A percentile compares a stretch with the other conserved stretches of the same genome.
These are phyloP conservation scores for Lucilia sericata DNA, from an alignment of 1,140 invertebrate genomes.

Conservation along the genomic window DNA sequence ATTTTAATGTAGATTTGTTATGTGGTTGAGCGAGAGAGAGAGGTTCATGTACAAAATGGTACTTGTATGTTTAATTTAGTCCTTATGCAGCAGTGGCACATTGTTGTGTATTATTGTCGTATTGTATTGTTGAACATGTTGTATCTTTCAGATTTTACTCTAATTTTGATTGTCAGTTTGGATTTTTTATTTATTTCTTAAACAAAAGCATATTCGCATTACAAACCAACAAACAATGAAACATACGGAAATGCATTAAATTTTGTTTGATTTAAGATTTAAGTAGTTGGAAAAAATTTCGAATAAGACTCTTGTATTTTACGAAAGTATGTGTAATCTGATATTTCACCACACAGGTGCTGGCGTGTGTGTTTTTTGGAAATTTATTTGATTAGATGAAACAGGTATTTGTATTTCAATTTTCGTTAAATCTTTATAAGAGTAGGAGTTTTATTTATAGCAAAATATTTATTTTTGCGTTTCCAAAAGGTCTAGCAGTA, in stretches of 20 bases:
- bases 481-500: background rate
- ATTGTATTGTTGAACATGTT: background rate
- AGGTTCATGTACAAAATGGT: background rate
- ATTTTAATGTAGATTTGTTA: background rate
- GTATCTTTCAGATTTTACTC: background rate
- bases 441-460: slow-evolving; percentile 6
- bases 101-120: background rate
- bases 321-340: background rate
- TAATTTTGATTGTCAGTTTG: background rate
- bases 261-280: background rate
- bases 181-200: background rate
- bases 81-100: background rate
- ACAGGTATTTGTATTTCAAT: background rate
- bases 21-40: background rate
- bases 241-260: slow-evolving; percentile 23
- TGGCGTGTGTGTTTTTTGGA: background rate
- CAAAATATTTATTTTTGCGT: background rate
- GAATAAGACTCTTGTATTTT: background rate
- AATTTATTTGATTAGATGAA: slow-evolving; percentile 11
- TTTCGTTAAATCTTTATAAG: background rate
- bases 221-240: background rate
- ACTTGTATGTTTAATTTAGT: slow-evolving; percentile 4
- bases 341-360: background rate
- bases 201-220: background rate
- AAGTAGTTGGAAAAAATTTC: background rate